Conservation (phyloP, 2,888 invertebrate genomes). For the Dasypolia templi region DNA sequence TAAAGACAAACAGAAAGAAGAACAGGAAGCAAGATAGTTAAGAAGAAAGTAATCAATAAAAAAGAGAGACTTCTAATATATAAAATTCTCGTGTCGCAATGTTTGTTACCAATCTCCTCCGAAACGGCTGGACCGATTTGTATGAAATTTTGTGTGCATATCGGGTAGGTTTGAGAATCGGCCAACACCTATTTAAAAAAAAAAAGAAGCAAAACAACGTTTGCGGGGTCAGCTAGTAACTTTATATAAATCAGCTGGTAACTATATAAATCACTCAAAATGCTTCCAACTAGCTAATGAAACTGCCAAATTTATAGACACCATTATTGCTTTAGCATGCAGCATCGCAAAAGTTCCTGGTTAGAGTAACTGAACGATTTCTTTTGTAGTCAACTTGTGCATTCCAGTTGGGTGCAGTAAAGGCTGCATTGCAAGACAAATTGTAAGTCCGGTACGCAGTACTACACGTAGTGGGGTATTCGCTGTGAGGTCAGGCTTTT, state of each 20-base stretch:
- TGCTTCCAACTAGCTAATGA: neutral
- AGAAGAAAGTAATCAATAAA: too few relatives aligned
- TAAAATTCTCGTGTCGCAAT: too few relatives aligned
- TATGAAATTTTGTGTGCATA: too few relatives aligned
- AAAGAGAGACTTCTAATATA: too few relatives aligned
- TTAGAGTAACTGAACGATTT: constrained; percentile 62
- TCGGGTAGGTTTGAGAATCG: too few relatives aligned
- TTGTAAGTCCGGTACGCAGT: constrained; percentile 72
- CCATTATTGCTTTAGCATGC: constrained; percentile 20
- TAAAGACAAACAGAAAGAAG: neutral
- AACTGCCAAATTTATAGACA: constrained; percentile 25
- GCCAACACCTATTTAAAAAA: too few relatives aligned
- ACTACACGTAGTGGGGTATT: constrained; percentile 58
- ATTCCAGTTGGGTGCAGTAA: constrained; percentile 70
- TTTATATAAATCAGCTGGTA: too few relatives aligned
- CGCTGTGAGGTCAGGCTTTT: constrained; percentile 26
- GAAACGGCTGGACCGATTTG: too few relatives aligned
- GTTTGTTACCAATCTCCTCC: too few relatives aligned
- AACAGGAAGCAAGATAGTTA: neutral
- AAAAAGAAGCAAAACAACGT: too few relatives aligned
- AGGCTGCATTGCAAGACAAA: constrained; percentile 74
- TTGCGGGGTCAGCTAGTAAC: too few relatives aligned
- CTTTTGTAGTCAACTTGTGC: constrained; percentile 74
- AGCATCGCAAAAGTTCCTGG: constrained; percentile 35
- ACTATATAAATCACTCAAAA: neutral